These are phyloP conservation scores for Daboia siamensis DNA, from an alignment of 2,113 vertebrate genomes.

Conservation along the genomic window DNA sequence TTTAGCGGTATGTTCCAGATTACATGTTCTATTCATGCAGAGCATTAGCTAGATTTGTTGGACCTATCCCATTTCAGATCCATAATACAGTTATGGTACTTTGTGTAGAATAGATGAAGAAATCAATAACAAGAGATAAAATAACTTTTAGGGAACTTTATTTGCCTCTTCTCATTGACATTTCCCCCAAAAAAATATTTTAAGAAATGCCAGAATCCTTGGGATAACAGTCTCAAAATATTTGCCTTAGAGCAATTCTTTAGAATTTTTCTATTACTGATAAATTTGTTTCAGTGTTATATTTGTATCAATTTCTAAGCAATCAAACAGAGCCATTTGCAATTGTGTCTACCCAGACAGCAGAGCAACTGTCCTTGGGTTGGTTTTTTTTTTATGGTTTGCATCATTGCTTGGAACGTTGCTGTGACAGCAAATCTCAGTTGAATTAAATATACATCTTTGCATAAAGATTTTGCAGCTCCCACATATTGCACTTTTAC, in stretches of 20 bases:
- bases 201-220: neutral
- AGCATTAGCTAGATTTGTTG: neutral
- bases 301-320: neutral
- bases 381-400: constrained; percentile 51
- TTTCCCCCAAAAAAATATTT: neutral
- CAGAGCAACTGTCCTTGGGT: constrained; percentile 40
- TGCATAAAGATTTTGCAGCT: constrained; percentile 66
- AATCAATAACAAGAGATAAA: neutral
- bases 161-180: neutral
- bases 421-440: constrained; percentile 66
- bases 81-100: too few species aligned
- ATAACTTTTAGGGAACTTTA: neutral
- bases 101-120: neutral
- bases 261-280: constrained; percentile 18
- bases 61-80: neutral
- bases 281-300: constrained; percentile 31
- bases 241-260: neutral
- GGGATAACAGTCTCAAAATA: neutral
- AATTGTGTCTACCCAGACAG: constrained; percentile 46
- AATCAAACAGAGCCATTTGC: neutral
- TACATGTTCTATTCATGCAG: neutral
- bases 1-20: neutral
- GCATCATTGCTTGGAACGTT: constrained; percentile 51
- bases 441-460: constrained; percentile 64
- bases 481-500: constrained; percentile 60